A percentile compares a stretch with the other conserved stretches of the same genome.
Conservation (phyloP, 2,113 vertebrate genomes). For the Gymnarchus niloticus region DNA sequence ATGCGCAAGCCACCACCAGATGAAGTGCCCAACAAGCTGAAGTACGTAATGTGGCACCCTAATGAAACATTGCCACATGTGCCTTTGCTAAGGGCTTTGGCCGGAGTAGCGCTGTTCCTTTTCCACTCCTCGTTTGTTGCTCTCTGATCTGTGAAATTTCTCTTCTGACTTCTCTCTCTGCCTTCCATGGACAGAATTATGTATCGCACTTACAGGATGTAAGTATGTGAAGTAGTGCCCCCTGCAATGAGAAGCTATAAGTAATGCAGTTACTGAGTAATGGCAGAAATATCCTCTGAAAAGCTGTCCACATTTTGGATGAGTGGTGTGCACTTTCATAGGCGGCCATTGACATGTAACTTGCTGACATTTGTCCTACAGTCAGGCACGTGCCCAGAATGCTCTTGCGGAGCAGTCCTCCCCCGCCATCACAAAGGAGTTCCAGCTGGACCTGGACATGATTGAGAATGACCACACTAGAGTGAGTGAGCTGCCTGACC, state of each 20-base stretch:
- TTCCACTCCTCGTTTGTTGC: conserved; percentile 41
- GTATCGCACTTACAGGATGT: conserved; percentile 99
- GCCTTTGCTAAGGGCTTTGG: neutral
- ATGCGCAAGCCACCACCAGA: conserved; percentile 77
- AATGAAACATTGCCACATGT: neutral
- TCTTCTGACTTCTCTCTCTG: conserved; percentile 78
- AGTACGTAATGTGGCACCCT: conserved; percentile 62
- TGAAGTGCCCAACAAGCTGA: conserved; percentile 91
- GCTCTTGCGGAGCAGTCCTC: conserved; percentile 68
- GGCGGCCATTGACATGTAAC: neutral
- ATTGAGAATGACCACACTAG: conserved; percentile 86
- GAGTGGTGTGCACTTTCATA: neutral
- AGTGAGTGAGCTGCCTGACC: conserved; percentile 86
- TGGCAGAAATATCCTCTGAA: too few species aligned
- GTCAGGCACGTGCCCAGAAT: conserved; percentile 84
- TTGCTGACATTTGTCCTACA: conserved; percentile 42
- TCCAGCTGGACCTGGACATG: conserved; percentile 94
- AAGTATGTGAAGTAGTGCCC: conserved; percentile 69
- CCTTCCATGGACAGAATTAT: conserved; percentile 97
- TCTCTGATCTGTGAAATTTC: conserved; percentile 60
- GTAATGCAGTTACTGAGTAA: neutral
- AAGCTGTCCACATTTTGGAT: too few species aligned
- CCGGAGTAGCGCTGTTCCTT: neutral
- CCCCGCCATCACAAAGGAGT: conserved; percentile 81
- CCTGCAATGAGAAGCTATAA: conserved; percentile 20